These are phyloP conservation scores for Cryptus armator DNA, from an alignment of 2,888 invertebrate species.

Conservation along the genomic window DNA sequence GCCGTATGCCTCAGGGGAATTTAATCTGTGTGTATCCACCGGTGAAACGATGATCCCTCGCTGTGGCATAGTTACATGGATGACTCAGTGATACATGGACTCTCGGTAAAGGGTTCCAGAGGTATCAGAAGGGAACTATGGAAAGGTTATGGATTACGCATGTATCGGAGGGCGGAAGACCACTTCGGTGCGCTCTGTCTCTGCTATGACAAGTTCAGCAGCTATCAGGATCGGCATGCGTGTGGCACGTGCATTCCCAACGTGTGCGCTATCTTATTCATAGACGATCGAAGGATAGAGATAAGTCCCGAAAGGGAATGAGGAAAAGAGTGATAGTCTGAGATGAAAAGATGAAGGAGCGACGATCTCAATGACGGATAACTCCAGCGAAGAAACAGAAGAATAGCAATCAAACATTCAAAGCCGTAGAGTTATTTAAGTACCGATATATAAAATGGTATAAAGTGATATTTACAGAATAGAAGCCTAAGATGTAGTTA, in stretches of 20 bases:
- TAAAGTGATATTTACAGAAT: too few relatives aligned
- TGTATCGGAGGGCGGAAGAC: not conserved
- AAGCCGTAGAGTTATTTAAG: not conserved
- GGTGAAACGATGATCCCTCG: constrained; percentile 33
- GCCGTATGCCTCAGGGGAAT: constrained; percentile 40
- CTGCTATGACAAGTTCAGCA: constrained; percentile 9
- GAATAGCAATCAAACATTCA: not conserved
- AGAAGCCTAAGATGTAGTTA: too few relatives aligned
- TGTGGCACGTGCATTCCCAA: constrained; percentile 14
- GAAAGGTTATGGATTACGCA: not conserved
- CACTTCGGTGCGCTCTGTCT: not conserved
- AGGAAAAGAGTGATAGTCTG: constrained; percentile 16
- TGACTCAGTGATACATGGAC: constrained; percentile 26
- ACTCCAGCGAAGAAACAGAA: not conserved
- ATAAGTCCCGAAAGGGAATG: not conserved
- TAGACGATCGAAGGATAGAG: constrained; percentile 33
- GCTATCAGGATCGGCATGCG: constrained; percentile 4
- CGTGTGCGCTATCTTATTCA: constrained; percentile 17
- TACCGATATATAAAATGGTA: too few relatives aligned
- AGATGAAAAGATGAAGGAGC: constrained; percentile 40
- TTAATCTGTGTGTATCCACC: constrained; percentile 33
- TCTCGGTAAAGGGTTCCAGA: not conserved
- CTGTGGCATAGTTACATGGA: constrained; percentile 34
- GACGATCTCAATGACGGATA: constrained; percentile 1
- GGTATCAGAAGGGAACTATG: not conserved